phyloP scores from a whole-genome alignment of 2,113 vertebrate species.

The Puffinus mauretanicus region DNA sequence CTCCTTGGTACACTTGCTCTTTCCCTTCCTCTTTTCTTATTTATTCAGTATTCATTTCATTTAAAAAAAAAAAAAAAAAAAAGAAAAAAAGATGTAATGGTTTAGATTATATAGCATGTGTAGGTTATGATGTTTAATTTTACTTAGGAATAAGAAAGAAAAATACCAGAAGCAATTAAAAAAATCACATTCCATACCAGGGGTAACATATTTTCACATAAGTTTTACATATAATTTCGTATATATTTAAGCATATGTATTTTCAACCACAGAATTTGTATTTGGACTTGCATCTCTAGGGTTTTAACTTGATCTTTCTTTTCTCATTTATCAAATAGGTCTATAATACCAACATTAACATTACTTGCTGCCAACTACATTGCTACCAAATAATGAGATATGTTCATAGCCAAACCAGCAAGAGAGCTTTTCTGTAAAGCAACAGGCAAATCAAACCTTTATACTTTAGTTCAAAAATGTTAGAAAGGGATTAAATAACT shows the following conservation, averaged over 20 bases:
- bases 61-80: not conserved
- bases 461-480: not conserved
- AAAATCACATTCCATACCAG: not conserved
- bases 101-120: not conserved
- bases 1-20: rapidly evolving
- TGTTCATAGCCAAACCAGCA: not conserved
- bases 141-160: not conserved
- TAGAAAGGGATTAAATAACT: not conserved
- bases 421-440: not conserved
- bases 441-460: not conserved
- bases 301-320: not conserved
- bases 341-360: not conserved
- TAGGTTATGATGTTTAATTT: not conserved
- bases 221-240: not conserved
- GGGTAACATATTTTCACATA: not conserved
- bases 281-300: not conserved
- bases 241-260: not conserved
- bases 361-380: not conserved
- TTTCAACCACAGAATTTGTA: not conserved
- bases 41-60: not conserved
- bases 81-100: no score
- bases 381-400: not conserved
- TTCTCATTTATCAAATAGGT: not conserved
- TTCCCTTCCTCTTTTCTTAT: not conserved
- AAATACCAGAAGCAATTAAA: not conserved